These are phyloP conservation scores for Micoletzkya japonica DNA, from an alignment of 2,888 invertebrate species.

Conservation along the genomic window DNA sequence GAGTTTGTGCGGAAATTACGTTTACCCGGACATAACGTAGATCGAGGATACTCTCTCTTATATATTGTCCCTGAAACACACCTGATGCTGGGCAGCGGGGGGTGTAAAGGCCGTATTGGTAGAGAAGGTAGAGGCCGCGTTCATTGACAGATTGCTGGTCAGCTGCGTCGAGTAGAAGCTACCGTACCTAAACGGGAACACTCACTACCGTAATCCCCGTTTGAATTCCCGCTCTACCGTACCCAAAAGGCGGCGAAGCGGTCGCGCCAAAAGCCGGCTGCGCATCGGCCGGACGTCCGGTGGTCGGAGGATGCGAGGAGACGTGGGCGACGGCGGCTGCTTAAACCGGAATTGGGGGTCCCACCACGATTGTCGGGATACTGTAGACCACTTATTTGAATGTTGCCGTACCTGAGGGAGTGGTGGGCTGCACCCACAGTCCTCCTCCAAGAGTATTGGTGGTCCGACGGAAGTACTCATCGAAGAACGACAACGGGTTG, in stretches of 20 bases:
- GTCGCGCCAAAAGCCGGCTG: constrained; percentile 48
- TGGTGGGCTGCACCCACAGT: constrained; percentile 41
- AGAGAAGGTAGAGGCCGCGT: constrained; percentile 8
- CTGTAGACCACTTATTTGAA: neutral
- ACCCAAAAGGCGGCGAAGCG: constrained; percentile 47
- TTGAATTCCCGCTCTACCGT: too few relatives aligned
- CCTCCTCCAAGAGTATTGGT: constrained; percentile 30
- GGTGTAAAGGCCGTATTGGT: constrained; percentile 18
- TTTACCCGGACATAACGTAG: neutral
- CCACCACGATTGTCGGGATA: neutral
- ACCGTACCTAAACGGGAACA: constrained; percentile 14
- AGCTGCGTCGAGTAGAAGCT: constrained; percentile 3
- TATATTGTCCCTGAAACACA: neutral
- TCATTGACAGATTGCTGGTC: neutral
- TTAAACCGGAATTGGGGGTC: constrained; percentile 41
- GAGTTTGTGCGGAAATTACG: neutral
- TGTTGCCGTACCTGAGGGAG: neutral
- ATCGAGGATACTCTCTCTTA: neutral
- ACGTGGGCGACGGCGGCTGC: constrained; percentile 62
- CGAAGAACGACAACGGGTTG: constrained; percentile 36
- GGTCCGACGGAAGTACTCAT: constrained; percentile 40
- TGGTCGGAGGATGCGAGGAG: constrained; percentile 69
- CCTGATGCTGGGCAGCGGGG: constrained; percentile 1
- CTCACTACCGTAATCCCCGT: too few relatives aligned
- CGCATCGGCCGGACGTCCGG: constrained; percentile 67